These are phyloP conservation scores for Aptenodytes forsteri DNA, from an alignment of 2,113 vertebrate genomes.

Conservation along the genomic window DNA sequence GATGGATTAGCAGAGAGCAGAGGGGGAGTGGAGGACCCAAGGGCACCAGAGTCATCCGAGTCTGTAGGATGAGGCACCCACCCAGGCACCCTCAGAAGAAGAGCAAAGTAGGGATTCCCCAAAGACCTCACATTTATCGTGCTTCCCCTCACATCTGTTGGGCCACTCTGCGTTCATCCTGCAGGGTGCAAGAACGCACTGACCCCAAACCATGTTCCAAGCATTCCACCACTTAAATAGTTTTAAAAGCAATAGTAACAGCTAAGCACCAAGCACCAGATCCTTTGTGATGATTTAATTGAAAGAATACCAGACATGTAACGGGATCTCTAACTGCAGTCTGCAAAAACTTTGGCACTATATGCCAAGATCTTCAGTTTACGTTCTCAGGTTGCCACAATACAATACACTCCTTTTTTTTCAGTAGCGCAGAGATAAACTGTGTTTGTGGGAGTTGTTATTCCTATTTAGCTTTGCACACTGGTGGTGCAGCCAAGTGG, in stretches of 20 bases:
- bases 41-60: not conserved
- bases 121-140: not conserved
- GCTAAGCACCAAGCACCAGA: not conserved
- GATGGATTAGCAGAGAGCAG: not conserved
- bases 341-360: not conserved
- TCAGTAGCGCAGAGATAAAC: not conserved
- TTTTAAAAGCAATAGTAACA: conserved; percentile 2
- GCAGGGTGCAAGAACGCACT: not conserved
- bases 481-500: not conserved
- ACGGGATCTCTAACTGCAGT: not conserved
- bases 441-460: not conserved
- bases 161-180: not conserved
- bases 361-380: not conserved
- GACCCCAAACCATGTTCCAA: not conserved
- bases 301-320: not conserved
- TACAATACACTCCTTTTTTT: not conserved
- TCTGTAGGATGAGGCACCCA: not conserved
- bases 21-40: not conserved
- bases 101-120: not conserved
- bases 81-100: not conserved
- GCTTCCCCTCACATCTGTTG: not conserved
- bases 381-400: not conserved
- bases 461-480: not conserved
- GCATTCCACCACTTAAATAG: not conserved
- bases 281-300: not conserved